Evolutionary conservation across 2,113 vertebrate species (phyloP).

Genomic region (Oryzias celebensis): DNA sequence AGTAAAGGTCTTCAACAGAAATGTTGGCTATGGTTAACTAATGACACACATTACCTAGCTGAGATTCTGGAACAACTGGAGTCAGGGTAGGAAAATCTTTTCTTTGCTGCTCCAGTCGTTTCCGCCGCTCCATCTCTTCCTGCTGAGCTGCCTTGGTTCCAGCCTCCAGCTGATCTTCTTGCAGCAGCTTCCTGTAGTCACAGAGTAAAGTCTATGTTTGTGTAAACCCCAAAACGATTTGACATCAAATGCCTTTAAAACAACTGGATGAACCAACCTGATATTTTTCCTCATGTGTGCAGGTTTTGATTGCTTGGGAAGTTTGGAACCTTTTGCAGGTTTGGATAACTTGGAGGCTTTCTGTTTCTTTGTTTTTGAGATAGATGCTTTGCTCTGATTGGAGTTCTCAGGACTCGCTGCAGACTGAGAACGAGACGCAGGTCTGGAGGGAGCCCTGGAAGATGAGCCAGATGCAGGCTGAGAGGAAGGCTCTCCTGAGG

Average conservation of each 20-base stretch:
- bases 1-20: not conserved
- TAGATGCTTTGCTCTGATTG: slow-evolving; percentile 79
- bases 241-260: not conserved
- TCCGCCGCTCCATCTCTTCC: slow-evolving; percentile 94
- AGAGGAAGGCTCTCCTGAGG: slow-evolving; percentile 85
- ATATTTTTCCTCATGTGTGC: slow-evolving; percentile 97
- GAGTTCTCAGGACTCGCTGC: slow-evolving; percentile 80
- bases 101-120: slow-evolving; percentile 93
- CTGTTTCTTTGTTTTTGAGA: slow-evolving; percentile 86
- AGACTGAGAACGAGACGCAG: slow-evolving; percentile 77
- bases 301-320: slow-evolving; percentile 86
- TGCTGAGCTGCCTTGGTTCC: slow-evolving; percentile 97
- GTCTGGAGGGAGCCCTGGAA: slow-evolving; percentile 83
- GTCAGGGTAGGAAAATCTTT: slow-evolving; percentile 89
- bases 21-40: not conserved
- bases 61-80: slow-evolving; percentile 51
- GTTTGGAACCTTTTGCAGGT: slow-evolving; percentile 72
- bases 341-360: slow-evolving; percentile 68
- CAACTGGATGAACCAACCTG: slow-evolving; percentile 73
- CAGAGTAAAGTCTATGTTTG: slow-evolving; percentile 10
- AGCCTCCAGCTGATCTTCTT: slow-evolving; percentile 94
- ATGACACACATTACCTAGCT: slow-evolving; percentile 52
- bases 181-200: slow-evolving; percentile 87
- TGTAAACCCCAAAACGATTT: not conserved
- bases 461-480: slow-evolving; percentile 72